phyloP scores from a whole-genome alignment of 2,888 invertebrate species.

The Pandemis corylana region DNA sequence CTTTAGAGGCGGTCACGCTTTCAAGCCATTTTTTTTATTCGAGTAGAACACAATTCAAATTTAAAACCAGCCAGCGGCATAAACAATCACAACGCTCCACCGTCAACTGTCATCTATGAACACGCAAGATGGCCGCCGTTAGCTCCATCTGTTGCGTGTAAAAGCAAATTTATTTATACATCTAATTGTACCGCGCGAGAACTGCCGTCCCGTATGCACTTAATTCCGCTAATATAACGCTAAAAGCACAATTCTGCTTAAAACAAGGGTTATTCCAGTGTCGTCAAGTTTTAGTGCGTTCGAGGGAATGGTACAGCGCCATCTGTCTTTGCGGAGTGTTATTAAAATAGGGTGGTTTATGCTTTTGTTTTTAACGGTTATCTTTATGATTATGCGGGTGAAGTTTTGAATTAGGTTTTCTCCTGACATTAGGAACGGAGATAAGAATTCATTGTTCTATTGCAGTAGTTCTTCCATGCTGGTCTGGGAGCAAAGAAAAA shows the following conservation, averaged over 20 bases:
- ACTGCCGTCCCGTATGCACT: conserved; percentile 77
- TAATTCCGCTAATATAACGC: conserved; percentile 78
- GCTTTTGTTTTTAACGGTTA: conserved; percentile 40
- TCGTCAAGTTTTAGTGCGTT: conserved; percentile 72
- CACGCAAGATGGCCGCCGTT: conserved; percentile 72
- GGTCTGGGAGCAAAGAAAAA: too few species aligned
- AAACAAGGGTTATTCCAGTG: conserved; percentile 69
- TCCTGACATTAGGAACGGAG: neutral
- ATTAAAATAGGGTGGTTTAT: conserved; percentile 42
- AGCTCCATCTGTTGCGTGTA: conserved; percentile 79
- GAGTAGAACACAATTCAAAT: neutral
- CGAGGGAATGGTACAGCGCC: conserved; percentile 48
- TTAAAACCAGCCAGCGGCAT: conserved; percentile 35
- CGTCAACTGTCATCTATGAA: conserved; percentile 79
- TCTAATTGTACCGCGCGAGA: conserved; percentile 77
- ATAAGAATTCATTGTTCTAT: too few species aligned
- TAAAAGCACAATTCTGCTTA: conserved; percentile 73
- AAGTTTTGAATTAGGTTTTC: conserved; percentile 9
- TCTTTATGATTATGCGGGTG: conserved; percentile 16
- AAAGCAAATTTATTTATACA: conserved; percentile 80
- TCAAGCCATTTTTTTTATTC: too few species aligned
- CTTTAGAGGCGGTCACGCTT: too few species aligned
- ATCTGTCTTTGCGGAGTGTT: conserved; percentile 56
- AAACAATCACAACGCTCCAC: conserved; percentile 59
- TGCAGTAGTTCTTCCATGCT: too few species aligned